Evolutionary conservation across 2,113 vertebrate species (phyloP), one percentile per base, ranked within the genome.

Genomic region (Mohoua ochrocephala): DNA sequence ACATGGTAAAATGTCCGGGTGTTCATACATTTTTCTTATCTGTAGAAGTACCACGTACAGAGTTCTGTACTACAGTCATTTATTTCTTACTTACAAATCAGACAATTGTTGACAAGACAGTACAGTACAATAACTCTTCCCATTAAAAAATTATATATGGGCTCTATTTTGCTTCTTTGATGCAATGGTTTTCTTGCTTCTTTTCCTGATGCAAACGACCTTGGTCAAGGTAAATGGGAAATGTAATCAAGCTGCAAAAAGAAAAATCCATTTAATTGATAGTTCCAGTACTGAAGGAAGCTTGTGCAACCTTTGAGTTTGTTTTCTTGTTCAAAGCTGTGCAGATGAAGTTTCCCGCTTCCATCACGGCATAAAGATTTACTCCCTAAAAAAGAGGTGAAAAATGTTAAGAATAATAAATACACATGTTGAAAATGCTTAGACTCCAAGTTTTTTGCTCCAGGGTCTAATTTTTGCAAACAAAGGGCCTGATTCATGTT

Each of bases 261-360:
- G 61, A 53, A 90, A 83, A 67, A 24, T 64, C 44, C 59, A 44
- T 54, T 94, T 92, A 88, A 87, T 70, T 92, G 71, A 65, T 60
- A 87, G 57, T 41, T 97, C 96, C 97, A 50, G 84, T 84, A 70
- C 4, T 95, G 94, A 97, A 97, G 82, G 93, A 98, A 84, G 99
- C 99, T 91, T 97, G 98, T 74, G 99, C 98, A 57, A 99, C 99
- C 96, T 99, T 99, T n/a, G 99, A 99, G 96, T 98, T 99, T 88
- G 99, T 99, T 87, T 98, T 98, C 96, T 99, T 98, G 80, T 97
- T 96, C 91, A 99, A 97, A 89, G 98, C 98, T 78, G 95, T 98
- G 97, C 99, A 99, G 95, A 99, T 99, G 96, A 99, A 99, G 89
- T 99, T 98, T 37, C 99, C 99, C 63, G 98, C 98, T 96, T 99